A percentile compares a stretch with the other conserved stretches of the same genome.
phyloP scores from a whole-genome alignment of 2,113 vertebrate species.

The Egretta garzetta region DNA sequence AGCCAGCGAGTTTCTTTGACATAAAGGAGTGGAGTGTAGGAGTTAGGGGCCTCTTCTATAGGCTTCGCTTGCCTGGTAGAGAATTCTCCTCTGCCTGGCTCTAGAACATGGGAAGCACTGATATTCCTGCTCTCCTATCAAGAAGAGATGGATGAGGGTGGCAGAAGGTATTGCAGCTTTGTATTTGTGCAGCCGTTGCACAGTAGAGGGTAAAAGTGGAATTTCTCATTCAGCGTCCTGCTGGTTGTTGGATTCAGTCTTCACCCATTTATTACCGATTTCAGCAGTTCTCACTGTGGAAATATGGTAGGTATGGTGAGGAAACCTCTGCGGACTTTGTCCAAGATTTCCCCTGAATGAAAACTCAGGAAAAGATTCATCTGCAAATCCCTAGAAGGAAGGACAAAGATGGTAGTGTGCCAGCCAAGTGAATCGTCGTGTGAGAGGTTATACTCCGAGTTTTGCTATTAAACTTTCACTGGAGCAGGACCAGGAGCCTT shows the following conservation, averaged over 20 bases:
- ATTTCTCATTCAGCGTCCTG: background rate
- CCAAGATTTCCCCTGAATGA: background rate
- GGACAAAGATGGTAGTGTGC: background rate
- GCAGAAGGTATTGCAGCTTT: background rate
- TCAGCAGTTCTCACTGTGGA: background rate
- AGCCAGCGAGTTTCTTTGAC: background rate
- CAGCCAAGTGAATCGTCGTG: background rate
- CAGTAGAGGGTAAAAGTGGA: background rate
- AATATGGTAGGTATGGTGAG: background rate
- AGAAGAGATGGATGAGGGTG: background rate
- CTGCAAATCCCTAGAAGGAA: background rate
- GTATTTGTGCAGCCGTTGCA: background rate
- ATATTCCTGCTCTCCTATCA: background rate
- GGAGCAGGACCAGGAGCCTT: background rate
- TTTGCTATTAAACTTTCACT: background rate
- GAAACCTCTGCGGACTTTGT: background rate
- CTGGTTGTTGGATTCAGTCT: background rate
- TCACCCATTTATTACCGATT: background rate
- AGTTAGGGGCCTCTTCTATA: background rate
- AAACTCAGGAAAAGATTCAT: background rate
- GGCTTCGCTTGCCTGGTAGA: background rate
- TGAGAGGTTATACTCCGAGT: background rate
- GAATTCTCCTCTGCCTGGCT: background rate
- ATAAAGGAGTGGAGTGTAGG: background rate
- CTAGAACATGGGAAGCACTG: background rate